phyloP scores from a whole-genome alignment of 2,888 invertebrate species.

The Eilema depressum region DNA sequence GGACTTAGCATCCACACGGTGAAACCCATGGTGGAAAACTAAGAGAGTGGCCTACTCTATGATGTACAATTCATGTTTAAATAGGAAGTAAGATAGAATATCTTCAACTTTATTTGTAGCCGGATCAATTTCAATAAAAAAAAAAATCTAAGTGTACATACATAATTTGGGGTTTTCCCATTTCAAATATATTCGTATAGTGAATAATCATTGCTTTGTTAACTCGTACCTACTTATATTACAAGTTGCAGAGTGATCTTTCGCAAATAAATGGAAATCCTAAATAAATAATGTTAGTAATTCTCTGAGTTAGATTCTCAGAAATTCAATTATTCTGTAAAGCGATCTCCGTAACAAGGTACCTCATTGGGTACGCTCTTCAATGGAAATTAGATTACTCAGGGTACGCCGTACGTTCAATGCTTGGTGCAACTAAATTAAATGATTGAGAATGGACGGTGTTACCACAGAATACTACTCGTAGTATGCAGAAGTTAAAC shows the following conservation, averaged over 20 bases:
- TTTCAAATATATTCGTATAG: background rate
- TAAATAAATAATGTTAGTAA: slow-evolving; percentile 28
- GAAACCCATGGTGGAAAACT: too few species aligned
- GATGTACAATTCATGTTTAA: too few species aligned
- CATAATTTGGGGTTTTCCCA: background rate
- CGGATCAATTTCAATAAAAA: background rate
- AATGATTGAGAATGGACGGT: slow-evolving; percentile 26
- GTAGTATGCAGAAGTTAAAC: background rate
- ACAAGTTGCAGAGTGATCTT: slow-evolving; percentile 8
- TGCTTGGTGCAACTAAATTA: slow-evolving; percentile 41
- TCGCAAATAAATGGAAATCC: slow-evolving; percentile 17
- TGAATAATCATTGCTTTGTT: background rate
- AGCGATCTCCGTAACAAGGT: slow-evolving; percentile 35
- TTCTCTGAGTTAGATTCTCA: slow-evolving; percentile 27
- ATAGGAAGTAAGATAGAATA: background rate
- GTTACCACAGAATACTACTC: slow-evolving; percentile 20
- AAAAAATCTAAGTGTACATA: background rate
- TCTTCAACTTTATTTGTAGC: background rate
- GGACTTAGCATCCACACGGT: too few species aligned
- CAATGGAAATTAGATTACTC: slow-evolving; percentile 36
- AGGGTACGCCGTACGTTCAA: slow-evolving; percentile 26
- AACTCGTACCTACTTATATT: background rate
- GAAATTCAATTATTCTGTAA: slow-evolving; percentile 42
- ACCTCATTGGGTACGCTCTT: slow-evolving; percentile 32
- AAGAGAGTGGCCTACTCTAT: background rate